phyloP scores from a whole-genome alignment of 2,113 vertebrate genomes.

The Seriola rivoliana region DNA sequence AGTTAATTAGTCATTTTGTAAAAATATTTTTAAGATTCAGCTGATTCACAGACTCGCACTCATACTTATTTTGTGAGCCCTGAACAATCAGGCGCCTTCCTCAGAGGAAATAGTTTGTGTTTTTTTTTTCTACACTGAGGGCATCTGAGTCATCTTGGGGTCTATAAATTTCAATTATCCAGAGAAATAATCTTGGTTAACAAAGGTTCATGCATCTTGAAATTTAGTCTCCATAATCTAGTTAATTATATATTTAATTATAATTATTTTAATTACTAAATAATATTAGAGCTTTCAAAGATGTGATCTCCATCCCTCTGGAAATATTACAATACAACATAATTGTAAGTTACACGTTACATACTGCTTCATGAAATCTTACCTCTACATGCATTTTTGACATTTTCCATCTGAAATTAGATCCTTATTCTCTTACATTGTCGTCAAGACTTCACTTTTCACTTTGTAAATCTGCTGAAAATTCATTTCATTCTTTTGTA shows the following conservation, averaged over 20 bases:
- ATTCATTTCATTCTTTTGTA: background rate
- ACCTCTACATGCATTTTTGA: background rate
- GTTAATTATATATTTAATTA: background rate
- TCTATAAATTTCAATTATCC: background rate
- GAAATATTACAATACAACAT: background rate
- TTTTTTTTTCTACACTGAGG: too few species aligned
- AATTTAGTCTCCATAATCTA: background rate
- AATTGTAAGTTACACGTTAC: background rate
- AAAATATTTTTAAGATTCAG: background rate
- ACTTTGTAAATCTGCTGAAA: background rate
- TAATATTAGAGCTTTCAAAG: background rate
- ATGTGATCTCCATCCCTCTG: background rate
- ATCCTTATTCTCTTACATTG: background rate
- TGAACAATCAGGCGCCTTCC: background rate
- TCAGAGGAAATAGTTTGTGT: background rate
- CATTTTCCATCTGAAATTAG: slow-evolving; percentile 3
- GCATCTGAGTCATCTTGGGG: background rate
- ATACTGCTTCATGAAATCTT: background rate
- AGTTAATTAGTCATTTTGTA: background rate
- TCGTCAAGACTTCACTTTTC: background rate
- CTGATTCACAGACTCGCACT: background rate
- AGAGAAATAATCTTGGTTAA: background rate
- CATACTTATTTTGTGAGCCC: background rate
- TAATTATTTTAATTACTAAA: too few species aligned
- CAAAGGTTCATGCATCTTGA: background rate